Base-by-base conservation (phyloP, 2,113 vertebrate genomes). In the Catharus minimus region DNA sequence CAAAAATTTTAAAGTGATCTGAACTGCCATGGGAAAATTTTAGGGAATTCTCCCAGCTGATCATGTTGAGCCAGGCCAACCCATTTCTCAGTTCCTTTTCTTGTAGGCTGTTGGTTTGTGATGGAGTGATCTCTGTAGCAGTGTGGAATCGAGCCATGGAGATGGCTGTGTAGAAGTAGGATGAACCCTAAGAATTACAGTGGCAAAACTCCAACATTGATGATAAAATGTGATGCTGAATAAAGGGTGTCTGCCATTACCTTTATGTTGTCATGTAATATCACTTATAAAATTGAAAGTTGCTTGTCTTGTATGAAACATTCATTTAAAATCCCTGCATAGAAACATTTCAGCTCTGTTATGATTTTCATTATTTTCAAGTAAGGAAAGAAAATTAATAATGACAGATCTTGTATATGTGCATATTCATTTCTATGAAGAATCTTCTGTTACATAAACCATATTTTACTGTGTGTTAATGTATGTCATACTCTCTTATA, bases 291-390 rank as follows among this genome's bases (percentile, higher is more conserved):
- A 81, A 50, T 27, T 6, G 38, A 77, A 78, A 66, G 13, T 60
- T 78, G 7, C 9, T 60, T 81, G 9, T 71, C n/a, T 60, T 56
- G 9, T 30, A 16, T 44, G 39, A 88, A 86, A 78, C 6, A 75
- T 93, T 89, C 3, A 53, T 93, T 96, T 93, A 78, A 96, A 95
- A 90, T 32, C 21, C 15, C 82, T 95, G 56, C 43, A 93, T 73
- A 49, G 67, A 89, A 88, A 82, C 9, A n/a, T 56, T 88, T 55
- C 52, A 75, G 46, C 64, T 97, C 95, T 94, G 50, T 77, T 93
- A 90, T 91, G 61, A 41, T 74, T 86, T 72, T 93, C 53, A 82
- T 84, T 95, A 62, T 89, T 83, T 91, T 85, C 47, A 88, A 50
- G 23, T 52, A 86, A 79, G 50, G 71, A 94, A 89, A 64, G 49